phyloP scores from a whole-genome alignment of 1,140 invertebrate species.

The Apis florea region DNA sequence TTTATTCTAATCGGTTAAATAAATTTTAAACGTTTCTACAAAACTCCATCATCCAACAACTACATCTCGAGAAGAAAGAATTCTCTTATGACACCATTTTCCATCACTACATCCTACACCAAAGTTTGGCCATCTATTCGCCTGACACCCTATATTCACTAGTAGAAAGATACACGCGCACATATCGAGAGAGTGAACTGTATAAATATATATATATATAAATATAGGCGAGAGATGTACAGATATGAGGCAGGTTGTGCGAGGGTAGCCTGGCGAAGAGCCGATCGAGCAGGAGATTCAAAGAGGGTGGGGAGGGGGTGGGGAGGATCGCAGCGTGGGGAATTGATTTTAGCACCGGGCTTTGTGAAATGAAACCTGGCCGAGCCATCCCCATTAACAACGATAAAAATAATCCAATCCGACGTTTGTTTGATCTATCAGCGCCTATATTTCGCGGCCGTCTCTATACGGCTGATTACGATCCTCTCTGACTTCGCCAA shows the following conservation, averaged over 20 bases:
- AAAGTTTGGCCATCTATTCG: too few relatives aligned
- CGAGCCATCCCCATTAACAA: slow-evolving; percentile 76
- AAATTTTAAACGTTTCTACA: too few relatives aligned
- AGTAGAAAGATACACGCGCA: not conserved
- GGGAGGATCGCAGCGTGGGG: slow-evolving; percentile 50
- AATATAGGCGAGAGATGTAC: slow-evolving; percentile 23
- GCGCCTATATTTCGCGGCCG: slow-evolving; percentile 64
- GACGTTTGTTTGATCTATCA: slow-evolving; percentile 79
- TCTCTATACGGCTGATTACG: slow-evolving; percentile 59
- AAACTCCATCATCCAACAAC: too few relatives aligned
- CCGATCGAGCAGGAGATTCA: slow-evolving; percentile 47
- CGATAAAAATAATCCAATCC: slow-evolving; percentile 80
- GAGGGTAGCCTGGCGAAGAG: slow-evolving; percentile 43
- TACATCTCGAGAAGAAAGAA: too few relatives aligned
- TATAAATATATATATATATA: slow-evolving; percentile 19
- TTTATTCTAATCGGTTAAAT: too few relatives aligned
- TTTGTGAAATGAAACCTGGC: slow-evolving; percentile 78
- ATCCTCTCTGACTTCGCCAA: slow-evolving; percentile 42
- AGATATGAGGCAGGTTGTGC: slow-evolving; percentile 13
- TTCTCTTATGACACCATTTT: too few relatives aligned
- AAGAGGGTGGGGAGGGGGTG: slow-evolving; percentile 9
- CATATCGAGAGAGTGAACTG: not conserved
- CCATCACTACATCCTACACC: too few relatives aligned
- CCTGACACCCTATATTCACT: too few relatives aligned
- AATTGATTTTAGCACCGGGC: slow-evolving; percentile 78